A percentile compares a stretch with the other conserved stretches of the same genome.
Evolutionary conservation across 1,140 invertebrate genomes (phyloP).

Genomic region (Drosophila asahinai): DNA sequence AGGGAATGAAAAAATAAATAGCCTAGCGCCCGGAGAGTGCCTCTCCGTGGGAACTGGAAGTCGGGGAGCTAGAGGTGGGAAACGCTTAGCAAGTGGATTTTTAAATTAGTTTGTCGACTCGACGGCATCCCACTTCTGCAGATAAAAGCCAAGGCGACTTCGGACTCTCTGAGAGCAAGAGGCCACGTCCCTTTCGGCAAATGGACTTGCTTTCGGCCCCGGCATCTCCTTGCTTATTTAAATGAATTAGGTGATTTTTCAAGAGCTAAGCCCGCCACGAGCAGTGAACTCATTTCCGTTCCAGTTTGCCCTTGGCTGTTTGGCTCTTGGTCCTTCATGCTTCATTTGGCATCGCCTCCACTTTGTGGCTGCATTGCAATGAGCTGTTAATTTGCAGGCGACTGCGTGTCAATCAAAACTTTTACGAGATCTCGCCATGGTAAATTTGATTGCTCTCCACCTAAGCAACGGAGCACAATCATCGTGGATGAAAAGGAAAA

Average conservation of each 20-base stretch:
- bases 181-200: slow-evolving; percentile 57
- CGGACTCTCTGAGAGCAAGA: slow-evolving; percentile 15
- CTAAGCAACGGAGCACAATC: slow-evolving; percentile 22
- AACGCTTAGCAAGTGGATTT: slow-evolving; percentile 81
- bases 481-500: slow-evolving; percentile 20
- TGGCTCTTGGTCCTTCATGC: slow-evolving; percentile 51
- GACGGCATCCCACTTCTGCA: slow-evolving; percentile 36
- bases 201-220: slow-evolving; percentile 66
- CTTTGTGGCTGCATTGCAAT: slow-evolving; percentile 64
- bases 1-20: slow-evolving; percentile 81
- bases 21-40: slow-evolving; percentile 32
- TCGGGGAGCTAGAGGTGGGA: slow-evolving; percentile 31
- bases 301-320: slow-evolving; percentile 23
- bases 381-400: slow-evolving; percentile 73
- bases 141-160: slow-evolving; percentile 28
- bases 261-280: slow-evolving; percentile 77
- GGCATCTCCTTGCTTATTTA: slow-evolving; percentile 77
- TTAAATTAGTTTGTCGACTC: slow-evolving; percentile 79
- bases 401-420: slow-evolving; percentile 71
- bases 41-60: not conserved
- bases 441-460: slow-evolving; percentile 40
- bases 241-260: slow-evolving; percentile 84
- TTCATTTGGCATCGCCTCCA: slow-evolving; percentile 61
- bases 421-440: slow-evolving; percentile 49
- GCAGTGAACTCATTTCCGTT: slow-evolving; percentile 79